A percentile compares a stretch with the other conserved stretches of the same genome.
These are phyloP conservation scores for Lycophotia porphyrea DNA, from an alignment of 2,888 invertebrate species.

Conservation along the genomic window DNA sequence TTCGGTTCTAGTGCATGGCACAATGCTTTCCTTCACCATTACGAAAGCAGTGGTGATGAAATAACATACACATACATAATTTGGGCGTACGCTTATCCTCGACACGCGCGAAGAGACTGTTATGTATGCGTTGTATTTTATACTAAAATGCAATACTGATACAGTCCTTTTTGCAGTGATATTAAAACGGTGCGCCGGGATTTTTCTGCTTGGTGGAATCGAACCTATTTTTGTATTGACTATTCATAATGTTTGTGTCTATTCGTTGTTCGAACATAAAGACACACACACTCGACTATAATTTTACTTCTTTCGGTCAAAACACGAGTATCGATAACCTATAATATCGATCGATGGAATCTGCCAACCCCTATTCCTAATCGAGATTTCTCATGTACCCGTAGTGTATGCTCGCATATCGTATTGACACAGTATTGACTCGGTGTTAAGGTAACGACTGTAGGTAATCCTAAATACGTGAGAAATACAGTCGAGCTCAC, in stretches of 20 bases:
- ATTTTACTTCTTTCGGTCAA: background rate
- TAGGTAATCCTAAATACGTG: conserved; percentile 43
- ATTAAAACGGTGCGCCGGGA: background rate
- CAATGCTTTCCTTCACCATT: background rate
- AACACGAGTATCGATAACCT: conserved; percentile 8
- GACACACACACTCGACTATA: background rate
- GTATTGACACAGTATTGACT: conserved; percentile 50
- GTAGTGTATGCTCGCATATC: conserved; percentile 43
- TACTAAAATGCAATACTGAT: background rate
- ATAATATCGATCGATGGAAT: conserved; percentile 20
- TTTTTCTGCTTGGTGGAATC: background rate
- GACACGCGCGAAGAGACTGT: too few relatives aligned
- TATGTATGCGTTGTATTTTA: background rate
- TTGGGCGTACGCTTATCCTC: background rate
- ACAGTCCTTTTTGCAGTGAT: background rate
- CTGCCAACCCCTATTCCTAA: conserved; percentile 23
- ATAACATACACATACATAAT: background rate
- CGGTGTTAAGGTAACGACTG: conserved; percentile 23
- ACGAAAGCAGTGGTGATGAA: background rate
- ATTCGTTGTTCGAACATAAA: background rate
- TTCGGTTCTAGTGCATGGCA: background rate
- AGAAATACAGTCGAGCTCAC: background rate
- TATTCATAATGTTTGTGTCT: too few relatives aligned
- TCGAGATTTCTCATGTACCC: conserved; percentile 34
- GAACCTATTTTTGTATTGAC: background rate